A percentile compares a stretch with the other conserved stretches of the same genome.
phyloP scores from a whole-genome alignment of 2,113 vertebrate genomes.

The Lophotis ruficrista region DNA sequence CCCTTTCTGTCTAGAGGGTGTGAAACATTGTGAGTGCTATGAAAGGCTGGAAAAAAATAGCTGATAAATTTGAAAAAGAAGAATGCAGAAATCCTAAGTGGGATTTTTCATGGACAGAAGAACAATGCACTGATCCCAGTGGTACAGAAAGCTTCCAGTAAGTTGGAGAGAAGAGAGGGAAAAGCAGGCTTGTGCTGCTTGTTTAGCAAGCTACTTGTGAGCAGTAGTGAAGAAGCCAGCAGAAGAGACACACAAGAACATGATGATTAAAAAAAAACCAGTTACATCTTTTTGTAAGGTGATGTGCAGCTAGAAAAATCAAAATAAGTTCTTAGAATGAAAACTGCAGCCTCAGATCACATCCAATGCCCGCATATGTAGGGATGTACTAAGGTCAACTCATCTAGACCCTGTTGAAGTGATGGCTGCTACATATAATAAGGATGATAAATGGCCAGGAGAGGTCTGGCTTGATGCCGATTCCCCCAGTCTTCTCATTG shows the following conservation, averaged over 20 bases:
- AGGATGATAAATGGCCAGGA: background rate
- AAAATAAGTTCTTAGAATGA: background rate
- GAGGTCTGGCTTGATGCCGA: background rate
- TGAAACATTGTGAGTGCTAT: background rate
- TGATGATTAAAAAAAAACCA: background rate
- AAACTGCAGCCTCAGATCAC: background rate
- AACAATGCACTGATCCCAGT: background rate
- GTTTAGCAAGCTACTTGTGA: background rate
- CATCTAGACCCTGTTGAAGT: background rate
- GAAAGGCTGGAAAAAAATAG: background rate
- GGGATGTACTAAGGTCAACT: background rate
- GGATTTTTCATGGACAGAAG: background rate
- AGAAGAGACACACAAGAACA: background rate
- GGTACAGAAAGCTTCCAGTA: background rate
- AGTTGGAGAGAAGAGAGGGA: background rate
- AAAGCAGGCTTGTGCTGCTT: background rate
- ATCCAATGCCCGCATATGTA: background rate
- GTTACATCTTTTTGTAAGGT: background rate
- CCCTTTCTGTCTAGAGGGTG: background rate
- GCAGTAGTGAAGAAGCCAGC: background rate
- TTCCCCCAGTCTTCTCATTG: background rate
- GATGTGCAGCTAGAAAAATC: background rate
- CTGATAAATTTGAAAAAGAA: background rate
- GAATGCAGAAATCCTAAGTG: background rate
- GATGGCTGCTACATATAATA: background rate